Evolutionary conservation across 2,888 invertebrate genomes (phyloP).

Genomic region (Luperina testacea): DNA sequence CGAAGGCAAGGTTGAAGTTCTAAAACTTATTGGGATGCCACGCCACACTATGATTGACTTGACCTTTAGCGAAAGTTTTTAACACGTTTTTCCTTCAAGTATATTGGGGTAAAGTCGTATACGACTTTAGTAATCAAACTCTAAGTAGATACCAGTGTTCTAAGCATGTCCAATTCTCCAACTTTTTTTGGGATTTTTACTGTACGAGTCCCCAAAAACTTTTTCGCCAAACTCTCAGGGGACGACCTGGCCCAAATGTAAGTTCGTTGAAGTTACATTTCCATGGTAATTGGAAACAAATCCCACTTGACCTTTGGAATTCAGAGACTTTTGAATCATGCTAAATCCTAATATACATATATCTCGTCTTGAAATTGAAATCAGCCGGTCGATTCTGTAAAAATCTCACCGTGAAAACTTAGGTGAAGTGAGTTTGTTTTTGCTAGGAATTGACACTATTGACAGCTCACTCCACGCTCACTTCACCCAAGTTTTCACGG

Average conservation of each 20-base stretch:
- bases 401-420: no score
- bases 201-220: neutral
- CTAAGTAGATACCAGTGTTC: neutral
- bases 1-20: slow-evolving; percentile 30
- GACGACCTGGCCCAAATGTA: slow-evolving; percentile 34
- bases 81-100: neutral
- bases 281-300: slow-evolving; percentile 53
- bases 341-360: slow-evolving; percentile 26
- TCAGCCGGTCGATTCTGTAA: no score
- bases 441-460: no score
- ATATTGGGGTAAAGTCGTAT: neutral
- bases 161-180: neutral
- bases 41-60: neutral
- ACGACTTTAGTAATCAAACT: neutral
- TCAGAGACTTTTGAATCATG: slow-evolving; percentile 27
- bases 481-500: no score
- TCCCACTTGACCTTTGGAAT: slow-evolving; percentile 44
- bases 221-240: slow-evolving; percentile 4
- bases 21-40: slow-evolving; percentile 5
- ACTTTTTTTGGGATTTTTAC: neutral
- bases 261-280: slow-evolving; percentile 45
- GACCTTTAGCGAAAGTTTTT: slow-evolving; percentile 8
- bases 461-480: no score
- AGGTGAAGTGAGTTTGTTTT: no score
- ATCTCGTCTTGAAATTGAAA: slow-evolving; percentile 28